phyloP scores from a whole-genome alignment of 2,888 invertebrate genomes.

The Euclidia mi region DNA sequence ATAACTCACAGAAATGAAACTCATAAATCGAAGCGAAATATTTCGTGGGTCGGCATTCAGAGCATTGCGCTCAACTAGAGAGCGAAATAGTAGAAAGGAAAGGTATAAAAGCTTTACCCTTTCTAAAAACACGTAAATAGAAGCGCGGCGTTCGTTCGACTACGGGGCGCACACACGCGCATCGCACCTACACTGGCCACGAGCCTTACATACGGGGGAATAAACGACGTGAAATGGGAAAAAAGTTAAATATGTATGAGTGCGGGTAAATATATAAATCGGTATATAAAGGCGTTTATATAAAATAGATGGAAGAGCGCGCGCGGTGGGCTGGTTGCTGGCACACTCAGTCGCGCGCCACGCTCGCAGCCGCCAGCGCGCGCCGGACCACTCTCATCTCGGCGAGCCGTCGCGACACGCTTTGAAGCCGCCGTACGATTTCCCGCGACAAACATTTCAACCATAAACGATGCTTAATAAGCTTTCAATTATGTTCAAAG shows the following conservation, averaged over 20 bases:
- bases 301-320: conserved; percentile 82
- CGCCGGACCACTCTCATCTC: conserved; percentile 20
- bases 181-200: conserved; percentile 63
- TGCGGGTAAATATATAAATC: conserved; percentile 90
- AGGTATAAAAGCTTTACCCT: conserved; percentile 89
- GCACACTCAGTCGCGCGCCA: conserved; percentile 81
- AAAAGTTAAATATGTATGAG: conserved; percentile 90
- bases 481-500: conserved; percentile 39
- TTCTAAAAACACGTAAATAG: conserved; percentile 89
- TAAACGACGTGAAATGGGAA: conserved; percentile 89
- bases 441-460: conserved; percentile 57
- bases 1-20: conserved; percentile 79
- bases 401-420: conserved; percentile 21
- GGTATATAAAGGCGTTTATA: conserved; percentile 87
- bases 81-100: conserved; percentile 85
- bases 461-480: conserved; percentile 38
- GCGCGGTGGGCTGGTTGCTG: conserved; percentile 68
- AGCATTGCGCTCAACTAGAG: conserved; percentile 81
- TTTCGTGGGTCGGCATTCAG: conserved; percentile 81
- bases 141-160: conserved; percentile 75
- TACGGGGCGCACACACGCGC: conserved; percentile 74
- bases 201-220: conserved; percentile 83
- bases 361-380: conserved; percentile 64
- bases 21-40: conserved; percentile 87
- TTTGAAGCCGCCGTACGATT: conserved; percentile 33